Conservation (phyloP, 1,140 invertebrate genomes). For the roundworm (Caenorhabditis elegans) region DNA sequence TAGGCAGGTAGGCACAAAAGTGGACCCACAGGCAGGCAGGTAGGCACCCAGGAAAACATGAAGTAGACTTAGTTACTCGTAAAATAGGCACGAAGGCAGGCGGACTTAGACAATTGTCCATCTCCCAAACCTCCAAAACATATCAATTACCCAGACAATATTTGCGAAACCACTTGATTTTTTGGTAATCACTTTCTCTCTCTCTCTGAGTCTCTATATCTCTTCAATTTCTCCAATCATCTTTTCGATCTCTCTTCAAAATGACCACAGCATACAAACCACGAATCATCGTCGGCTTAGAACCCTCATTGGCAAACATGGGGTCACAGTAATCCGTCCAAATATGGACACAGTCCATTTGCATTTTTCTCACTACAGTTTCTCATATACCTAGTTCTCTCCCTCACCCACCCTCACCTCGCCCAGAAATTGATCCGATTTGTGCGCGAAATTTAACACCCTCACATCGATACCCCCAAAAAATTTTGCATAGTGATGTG, state of each 20-base stretch:
- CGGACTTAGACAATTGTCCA: too few relatives aligned
- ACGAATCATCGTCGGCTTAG: constrained; percentile 1
- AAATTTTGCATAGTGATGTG: not conserved
- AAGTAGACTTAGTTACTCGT: too few relatives aligned
- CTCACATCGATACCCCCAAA: not conserved
- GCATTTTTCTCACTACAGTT: not conserved
- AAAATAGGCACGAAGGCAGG: too few relatives aligned
- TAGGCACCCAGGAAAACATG: too few relatives aligned
- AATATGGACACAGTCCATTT: constrained; percentile 20
- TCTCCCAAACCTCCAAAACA: too few relatives aligned
- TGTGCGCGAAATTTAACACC: constrained; percentile 23
- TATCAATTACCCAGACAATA: too few relatives aligned
- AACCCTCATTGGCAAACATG: constrained; percentile 17
- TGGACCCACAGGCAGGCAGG: too few relatives aligned
- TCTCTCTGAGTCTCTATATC: too few relatives aligned
- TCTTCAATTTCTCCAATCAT: too few relatives aligned
- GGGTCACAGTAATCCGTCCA: not conserved
- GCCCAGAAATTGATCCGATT: constrained; percentile 5
- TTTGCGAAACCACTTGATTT: not conserved
- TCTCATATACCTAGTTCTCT: too few relatives aligned
- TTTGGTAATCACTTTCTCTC: not conserved
- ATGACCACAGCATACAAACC: constrained; percentile 12
- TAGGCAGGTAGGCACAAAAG: too few relatives aligned
- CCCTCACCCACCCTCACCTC: not conserved
- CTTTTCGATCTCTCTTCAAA: not conserved